Base-by-base conservation (phyloP, 1,140 invertebrate genomes). In the Ostrea edulis region DNA sequence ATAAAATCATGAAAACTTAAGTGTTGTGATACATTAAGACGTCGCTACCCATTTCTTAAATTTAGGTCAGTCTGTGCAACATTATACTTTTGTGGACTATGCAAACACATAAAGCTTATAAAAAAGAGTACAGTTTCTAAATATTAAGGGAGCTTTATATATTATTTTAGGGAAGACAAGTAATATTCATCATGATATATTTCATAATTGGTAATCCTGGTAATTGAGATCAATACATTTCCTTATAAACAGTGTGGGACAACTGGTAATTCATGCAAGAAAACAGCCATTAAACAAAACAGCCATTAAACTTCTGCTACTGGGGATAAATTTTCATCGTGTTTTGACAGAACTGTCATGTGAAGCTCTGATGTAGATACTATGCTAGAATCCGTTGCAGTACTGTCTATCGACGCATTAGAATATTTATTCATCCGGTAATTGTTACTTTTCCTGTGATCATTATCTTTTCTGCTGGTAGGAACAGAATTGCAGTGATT, bases 341-440 rank as follows among this genome's bases (percentile, higher is more conserved):
- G 68, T 14, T 77, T 77, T 9, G 68, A 35, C 22, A 77, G 29
- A 25, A 77, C 68, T 14, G 68, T 77, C 68, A 77, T 77, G 29
- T 77, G 68, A 35, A 77, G 68, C 17, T 77, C 68, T 35, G 68
- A 77, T 11, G 68, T 77, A 25, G 68, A 77, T 12, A 77, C 29
- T 11, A 25, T 25, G 25, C 68, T 77, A 25, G 68, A 14, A 29
- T 77, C 68, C 25, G 68, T 77, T 5, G 7, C 11, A 9, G 29
- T 35, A 12, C 25, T 77, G 29, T 77, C 68, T 14, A 25, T 29
- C 11, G 25, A 35, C 68, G 68, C 25, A 35, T 77, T 35, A 14
- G 68, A 77, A 77, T 77, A 77, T 14, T 77, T 77, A 77, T 14
- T 77, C 68, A 77, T 35, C 14, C 68, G 68, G 35, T 77, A 77